Base-by-base conservation (phyloP, 2,797 vertebrate species). In the Mormyrus proboscirostris region DNA sequence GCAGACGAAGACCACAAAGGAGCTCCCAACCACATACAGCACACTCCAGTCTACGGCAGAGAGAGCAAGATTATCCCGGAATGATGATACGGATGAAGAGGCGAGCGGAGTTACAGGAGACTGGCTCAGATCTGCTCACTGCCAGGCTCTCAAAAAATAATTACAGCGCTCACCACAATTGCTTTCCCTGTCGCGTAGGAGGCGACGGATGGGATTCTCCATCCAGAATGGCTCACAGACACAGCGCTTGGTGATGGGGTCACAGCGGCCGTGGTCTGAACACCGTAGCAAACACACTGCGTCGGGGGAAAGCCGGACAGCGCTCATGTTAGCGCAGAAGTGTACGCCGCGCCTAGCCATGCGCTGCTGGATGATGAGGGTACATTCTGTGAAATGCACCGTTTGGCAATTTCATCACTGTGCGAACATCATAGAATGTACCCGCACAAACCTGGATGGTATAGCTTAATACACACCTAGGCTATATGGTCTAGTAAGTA, bases 221-320 rank as follows among this genome's bases (percentile, higher is more conserved):
- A 97, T 98, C 98, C 98, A 99, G 90, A 98, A 94, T 44, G 96
- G 96, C 93, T 98, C 97, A 89, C 98, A 99, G 88, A 95, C 88
- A 49, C 98, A 98, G 88, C 94, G 94, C 90, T 97, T 98, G 10
- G 96, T 97, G 94, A 98, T 93, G 33, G 97, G 97, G 89, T 99
- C 97, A 89, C 98, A 99, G 92, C 95, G 96, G 2, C 98, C 97
- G 0, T 95, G 97, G 25, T 96, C 97, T 47, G 98, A 99, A 90
- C 97, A 98, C 89, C 91, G 94, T 50, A 98, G 95, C 92, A 97
- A 92, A 91, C 97, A 98, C 91, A 95, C 97, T 98, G 93, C 14
- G 69, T 3, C 73, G 85, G 69, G 57, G 82, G 47, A 89, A 84
- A 51, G 44, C 49, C 22, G n/a, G 22, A 85, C 29, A 33, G 2